Base-by-base conservation (phyloP, 2,113 vertebrate species). In the Spilogale gracilis region DNA sequence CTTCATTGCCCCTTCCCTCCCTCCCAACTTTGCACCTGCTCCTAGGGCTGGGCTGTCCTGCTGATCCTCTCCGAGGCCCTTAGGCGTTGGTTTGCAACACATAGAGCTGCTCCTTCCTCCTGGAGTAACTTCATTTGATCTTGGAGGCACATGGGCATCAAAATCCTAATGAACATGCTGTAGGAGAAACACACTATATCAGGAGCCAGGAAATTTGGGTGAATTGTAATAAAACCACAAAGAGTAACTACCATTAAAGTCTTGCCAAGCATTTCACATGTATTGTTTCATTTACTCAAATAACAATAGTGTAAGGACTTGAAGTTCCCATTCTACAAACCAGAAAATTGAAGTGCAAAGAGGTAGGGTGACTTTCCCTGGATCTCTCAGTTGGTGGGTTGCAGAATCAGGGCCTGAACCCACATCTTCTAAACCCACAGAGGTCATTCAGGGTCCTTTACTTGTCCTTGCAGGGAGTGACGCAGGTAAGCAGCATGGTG, bases 261-360 rank as follows among this genome's bases (percentile, higher is more conserved):
- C 79, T 92, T 50, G 3, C 50, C 91, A 67, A 30, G 58, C 9
- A 21, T 61, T 94, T 90, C 23, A 43, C 1, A 0, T 11, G 23
- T 8, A 45, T 90, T 88, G 48, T 63, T 81, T 95, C 30, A 91
- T 87, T 81, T 74, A 91, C 61, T 91, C 12, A 38, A 80, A 91
- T 14, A n/a, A 60, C 16, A 83, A 8, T 13, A 60, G 48, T 27
- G 54, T 60, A 74, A 50, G 52, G 52, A 74, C 38, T 21, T 45
- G 10, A 43, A 27, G 54, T 56, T 30, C 25, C 1, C 17, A 69
- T 65, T 92, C 86, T 73, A 79, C 21, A 79, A 52, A 48, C 6
- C 38, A 89, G 74, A 20, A 92, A 18, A 32, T 2, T 48, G 63
- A 86, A 56, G 48, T 1, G 12, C 30, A 6, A 58, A 80, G 30